phyloP scores from a whole-genome alignment of 2,113 vertebrate genomes.

The Piaya cayana region DNA sequence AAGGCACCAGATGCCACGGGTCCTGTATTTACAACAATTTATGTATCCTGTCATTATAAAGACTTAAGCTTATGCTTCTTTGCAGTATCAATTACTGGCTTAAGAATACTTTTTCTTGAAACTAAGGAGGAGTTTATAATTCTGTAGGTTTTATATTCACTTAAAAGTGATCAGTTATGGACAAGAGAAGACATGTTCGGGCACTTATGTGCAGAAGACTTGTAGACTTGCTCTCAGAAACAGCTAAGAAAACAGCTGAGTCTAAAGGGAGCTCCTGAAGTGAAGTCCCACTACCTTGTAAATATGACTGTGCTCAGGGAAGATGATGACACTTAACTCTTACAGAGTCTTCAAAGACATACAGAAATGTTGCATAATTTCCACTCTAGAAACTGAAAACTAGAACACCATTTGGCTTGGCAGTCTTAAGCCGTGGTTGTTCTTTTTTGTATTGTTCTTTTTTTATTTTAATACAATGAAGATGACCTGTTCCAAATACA shows the following conservation, averaged over 20 bases:
- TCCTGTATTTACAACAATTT: neutral
- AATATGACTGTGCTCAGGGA: neutral
- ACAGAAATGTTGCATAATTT: neutral
- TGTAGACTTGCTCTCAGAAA: neutral
- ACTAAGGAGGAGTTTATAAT: neutral
- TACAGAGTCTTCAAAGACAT: neutral
- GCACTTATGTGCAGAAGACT: neutral
- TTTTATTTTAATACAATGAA: neutral
- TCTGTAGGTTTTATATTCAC: neutral
- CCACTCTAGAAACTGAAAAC: neutral
- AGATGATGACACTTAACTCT: neutral
- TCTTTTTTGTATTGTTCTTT: neutral
- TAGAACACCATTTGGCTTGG: neutral
- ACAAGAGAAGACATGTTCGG: neutral
- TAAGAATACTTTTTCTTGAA: neutral
- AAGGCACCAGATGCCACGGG: neutral
- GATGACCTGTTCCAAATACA: neutral
- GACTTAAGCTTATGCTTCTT: neutral
- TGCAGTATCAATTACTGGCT: neutral
- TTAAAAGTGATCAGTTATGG: neutral
- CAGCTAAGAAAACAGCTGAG: neutral
- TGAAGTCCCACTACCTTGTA: neutral
- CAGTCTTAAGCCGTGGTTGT: neutral
- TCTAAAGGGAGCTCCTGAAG: neutral
- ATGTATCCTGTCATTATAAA: neutral